Percentiles rank a stretch among this genome's conserved stretches.
These are phyloP conservation scores for Himalopsyche japonica DNA, from an alignment of 2,888 invertebrate species.

Conservation along the genomic window DNA sequence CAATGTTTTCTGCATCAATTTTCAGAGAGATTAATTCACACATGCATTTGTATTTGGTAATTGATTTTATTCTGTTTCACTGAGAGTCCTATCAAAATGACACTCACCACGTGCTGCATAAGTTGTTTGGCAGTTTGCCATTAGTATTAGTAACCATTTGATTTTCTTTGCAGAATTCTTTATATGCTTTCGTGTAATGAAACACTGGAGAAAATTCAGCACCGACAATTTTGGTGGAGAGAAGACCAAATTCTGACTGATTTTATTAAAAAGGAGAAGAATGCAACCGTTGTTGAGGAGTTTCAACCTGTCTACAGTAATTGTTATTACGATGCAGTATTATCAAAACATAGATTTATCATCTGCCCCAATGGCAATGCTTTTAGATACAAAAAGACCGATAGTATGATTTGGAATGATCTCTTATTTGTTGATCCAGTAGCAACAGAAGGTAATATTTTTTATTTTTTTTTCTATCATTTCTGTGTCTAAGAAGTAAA, in stretches of 20 bases:
- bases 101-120: no score
- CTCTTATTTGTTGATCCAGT: slow-evolving; percentile 53
- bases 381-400: slow-evolving; percentile 49
- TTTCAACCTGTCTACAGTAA: neutral
- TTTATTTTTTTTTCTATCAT: no score
- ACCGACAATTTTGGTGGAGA: slow-evolving; percentile 39
- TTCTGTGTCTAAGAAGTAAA: no score
- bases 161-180: slow-evolving; percentile 47
- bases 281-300: neutral
- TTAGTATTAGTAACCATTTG: neutral
- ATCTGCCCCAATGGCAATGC: slow-evolving; percentile 54
- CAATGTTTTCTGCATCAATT: no score
- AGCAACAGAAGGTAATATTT: slow-evolving; percentile 50
- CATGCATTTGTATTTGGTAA: no score
- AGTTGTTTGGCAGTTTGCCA: no score
- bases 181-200: slow-evolving; percentile 28
- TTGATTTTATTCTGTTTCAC: no score
- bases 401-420: slow-evolving; percentile 52
- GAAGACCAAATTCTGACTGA: neutral
- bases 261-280: neutral
- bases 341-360: slow-evolving; percentile 50
- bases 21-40: no score
- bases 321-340: slow-evolving; percentile 43
- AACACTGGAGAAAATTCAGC: slow-evolving; percentile 26
- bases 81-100: no score